Evolutionary conservation across 2,888 invertebrate species (phyloP), one percentile per base, ranked within the genome.

Genomic region (Nephrocerus scutellatus): DNA sequence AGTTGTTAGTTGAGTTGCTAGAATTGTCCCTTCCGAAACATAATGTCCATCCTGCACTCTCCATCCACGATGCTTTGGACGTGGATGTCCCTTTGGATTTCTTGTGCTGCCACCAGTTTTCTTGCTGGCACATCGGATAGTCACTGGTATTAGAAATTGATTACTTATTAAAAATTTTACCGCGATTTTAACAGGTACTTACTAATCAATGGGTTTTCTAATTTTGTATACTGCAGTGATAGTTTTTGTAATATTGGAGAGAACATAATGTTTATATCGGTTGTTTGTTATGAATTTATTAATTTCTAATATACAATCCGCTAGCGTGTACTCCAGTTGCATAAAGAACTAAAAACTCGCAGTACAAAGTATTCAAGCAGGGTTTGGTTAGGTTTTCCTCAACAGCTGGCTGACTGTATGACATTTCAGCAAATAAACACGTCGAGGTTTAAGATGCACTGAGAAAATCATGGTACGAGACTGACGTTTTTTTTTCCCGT

Each of bases 51-150:
- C 84, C 52, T 81, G 80, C n/a, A 77, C 77, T 53, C 78, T 80
- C 77, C 82, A 81, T 1, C 85, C 85, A 58, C 86, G 74, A 53
- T 80, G 84, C 59, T 88, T 87, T 1, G 86, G 82, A 23, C 74
- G 76, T 0, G 75, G 70, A 57, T 80, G 79, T 12, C 78, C 74
- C 52, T 74, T 77, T 1, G 72, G 74, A 57, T 84, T 86, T 48
- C 74, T 74, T 8, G 84, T 81, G 68, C 81, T 83, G 2, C 79
- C 76, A 33, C 81, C 75, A 10, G 81, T 73, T 60, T 87, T 88
- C 59, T 86, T 87, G 55, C 83, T 80, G 0, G 84, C 84, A 59
- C 74, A 66, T 50, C 84, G 59, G 21, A 66, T 50, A n/a, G 55
- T 55, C 14, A 54, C 64, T 64, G 15, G 1, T 23, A 28, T 9